Conservation (phyloP, 2,113 vertebrate species). For the Ochotona curzoniae region DNA sequence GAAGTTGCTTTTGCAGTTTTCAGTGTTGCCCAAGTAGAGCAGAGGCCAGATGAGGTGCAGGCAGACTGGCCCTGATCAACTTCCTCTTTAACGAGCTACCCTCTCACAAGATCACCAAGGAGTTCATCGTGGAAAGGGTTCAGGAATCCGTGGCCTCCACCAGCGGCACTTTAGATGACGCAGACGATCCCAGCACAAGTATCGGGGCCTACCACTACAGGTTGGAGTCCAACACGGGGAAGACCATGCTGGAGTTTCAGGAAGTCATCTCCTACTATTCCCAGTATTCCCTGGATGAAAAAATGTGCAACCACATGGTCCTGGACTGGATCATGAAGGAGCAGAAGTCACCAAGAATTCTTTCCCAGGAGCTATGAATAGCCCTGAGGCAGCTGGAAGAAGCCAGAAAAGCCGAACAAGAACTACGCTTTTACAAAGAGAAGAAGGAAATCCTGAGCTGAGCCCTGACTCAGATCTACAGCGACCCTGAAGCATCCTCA, state of each 20-base stretch:
- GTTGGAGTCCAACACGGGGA: slow-evolving; percentile 91
- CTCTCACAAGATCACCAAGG: slow-evolving; percentile 89
- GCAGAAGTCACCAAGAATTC: slow-evolving; percentile 84
- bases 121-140: slow-evolving; percentile 92
- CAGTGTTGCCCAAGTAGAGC: slow-evolving; percentile 92
- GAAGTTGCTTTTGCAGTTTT: too few species aligned
- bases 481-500: slow-evolving; percentile 70
- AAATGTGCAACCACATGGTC: slow-evolving; percentile 90
- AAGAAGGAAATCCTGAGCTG: slow-evolving; percentile 90
- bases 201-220: slow-evolving; percentile 93
- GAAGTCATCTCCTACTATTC: slow-evolving; percentile 91
- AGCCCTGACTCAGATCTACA: slow-evolving; percentile 87
- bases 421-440: slow-evolving; percentile 90
- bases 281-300: slow-evolving; percentile 87
- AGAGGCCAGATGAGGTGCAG: slow-evolving; percentile 93
- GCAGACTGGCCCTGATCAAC: slow-evolving; percentile 94
- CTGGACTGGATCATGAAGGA: slow-evolving; percentile 90
- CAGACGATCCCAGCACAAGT: slow-evolving; percentile 91
- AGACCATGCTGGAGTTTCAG: slow-evolving; percentile 87
- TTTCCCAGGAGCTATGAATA: slow-evolving; percentile 87
- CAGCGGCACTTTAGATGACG: slow-evolving; percentile 89
- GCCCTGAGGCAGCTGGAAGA: slow-evolving; percentile 87
- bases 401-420: slow-evolving; percentile 87
- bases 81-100: slow-evolving; percentile 94
- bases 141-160: slow-evolving; percentile 90